These are phyloP conservation scores for Pseudochromis fuscus DNA, from an alignment of 2,797 vertebrate genomes.

Conservation along the genomic window DNA sequence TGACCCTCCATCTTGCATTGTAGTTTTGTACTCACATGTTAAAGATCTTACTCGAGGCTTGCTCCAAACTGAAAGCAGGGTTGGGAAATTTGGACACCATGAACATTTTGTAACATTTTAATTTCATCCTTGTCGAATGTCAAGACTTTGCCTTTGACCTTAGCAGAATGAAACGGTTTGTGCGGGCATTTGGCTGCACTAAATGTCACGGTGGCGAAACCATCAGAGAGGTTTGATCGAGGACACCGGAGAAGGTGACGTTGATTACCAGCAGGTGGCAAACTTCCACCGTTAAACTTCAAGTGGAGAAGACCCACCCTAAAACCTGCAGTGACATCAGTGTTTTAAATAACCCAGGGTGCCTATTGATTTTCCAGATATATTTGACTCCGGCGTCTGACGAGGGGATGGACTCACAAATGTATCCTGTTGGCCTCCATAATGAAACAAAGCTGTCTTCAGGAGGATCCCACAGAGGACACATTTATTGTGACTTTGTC, in stretches of 20 bases:
- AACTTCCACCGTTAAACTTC: slow-evolving; percentile 70
- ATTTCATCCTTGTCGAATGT: slow-evolving; percentile 28
- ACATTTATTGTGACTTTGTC: slow-evolving; percentile 29
- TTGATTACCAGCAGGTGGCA: slow-evolving; percentile 82
- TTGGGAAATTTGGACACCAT: not conserved
- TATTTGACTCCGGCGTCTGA: slow-evolving; percentile 51
- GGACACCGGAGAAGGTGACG: slow-evolving; percentile 14
- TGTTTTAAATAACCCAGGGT: slow-evolving; percentile 63
- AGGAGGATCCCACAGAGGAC: slow-evolving; percentile 1
- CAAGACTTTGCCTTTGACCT: slow-evolving; percentile 41
- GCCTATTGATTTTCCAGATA: slow-evolving; percentile 49
- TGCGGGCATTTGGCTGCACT: slow-evolving; percentile 17
- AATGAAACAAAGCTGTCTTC: slow-evolving; percentile 18
- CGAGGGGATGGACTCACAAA: slow-evolving; percentile 34
- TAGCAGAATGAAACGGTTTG: slow-evolving; percentile 36
- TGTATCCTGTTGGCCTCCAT: not conserved
- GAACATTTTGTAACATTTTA: slow-evolving; percentile 29
- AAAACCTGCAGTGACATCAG: slow-evolving; percentile 80
- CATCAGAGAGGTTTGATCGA: slow-evolving; percentile 20
- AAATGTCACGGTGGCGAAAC: slow-evolving; percentile 48
- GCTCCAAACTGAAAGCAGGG: slow-evolving; percentile 2
- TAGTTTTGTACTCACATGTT: no score
- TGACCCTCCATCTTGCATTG: not conserved
- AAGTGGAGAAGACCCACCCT: slow-evolving; percentile 58
- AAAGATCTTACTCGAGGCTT: not conserved